phyloP scores from a whole-genome alignment of 2,888 invertebrate genomes.

The Carpatolechia fugitivella region DNA sequence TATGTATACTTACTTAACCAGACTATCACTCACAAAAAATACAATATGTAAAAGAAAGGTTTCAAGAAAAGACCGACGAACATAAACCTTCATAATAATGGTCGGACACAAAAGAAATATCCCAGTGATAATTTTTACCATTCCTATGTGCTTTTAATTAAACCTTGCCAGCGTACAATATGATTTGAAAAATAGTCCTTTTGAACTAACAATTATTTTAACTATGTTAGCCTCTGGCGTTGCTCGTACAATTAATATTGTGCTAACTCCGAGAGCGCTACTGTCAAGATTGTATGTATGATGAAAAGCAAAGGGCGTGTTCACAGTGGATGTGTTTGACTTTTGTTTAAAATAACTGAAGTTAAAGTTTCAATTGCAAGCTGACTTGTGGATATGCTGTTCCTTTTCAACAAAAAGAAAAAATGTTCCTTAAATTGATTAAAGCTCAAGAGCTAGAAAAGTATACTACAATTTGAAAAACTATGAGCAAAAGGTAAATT shows the following conservation, averaged over 20 bases:
- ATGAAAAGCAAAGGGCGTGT: slow-evolving; percentile 3
- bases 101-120: slow-evolving; percentile 21
- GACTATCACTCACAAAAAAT: too few relatives aligned
- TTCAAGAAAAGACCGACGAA: background rate
- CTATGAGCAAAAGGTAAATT: too few relatives aligned
- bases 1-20: too few relatives aligned
- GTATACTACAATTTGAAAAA: too few relatives aligned
- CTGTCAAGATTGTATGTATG: slow-evolving; percentile 20
- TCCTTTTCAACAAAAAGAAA: too few relatives aligned
- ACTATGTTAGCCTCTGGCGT: slow-evolving; percentile 33
- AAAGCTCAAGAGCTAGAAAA: too few relatives aligned
- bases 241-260: slow-evolving; percentile 34
- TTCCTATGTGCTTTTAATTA: slow-evolving; percentile 35
- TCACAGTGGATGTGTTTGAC: background rate
- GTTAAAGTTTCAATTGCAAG: too few relatives aligned
- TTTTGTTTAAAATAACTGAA: too few relatives aligned
- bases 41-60: too few relatives aligned
- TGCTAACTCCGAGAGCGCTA: slow-evolving; percentile 31
- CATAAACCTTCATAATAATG: background rate
- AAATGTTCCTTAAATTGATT: too few relatives aligned
- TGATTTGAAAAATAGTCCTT: slow-evolving; percentile 41
- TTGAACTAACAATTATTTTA: slow-evolving; percentile 39
- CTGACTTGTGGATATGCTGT: too few relatives aligned
- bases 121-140: background rate
- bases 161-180: slow-evolving; percentile 34